These are phyloP conservation scores for Cydia strobilella DNA, from an alignment of 1,140 invertebrate species.

Conservation along the genomic window DNA sequence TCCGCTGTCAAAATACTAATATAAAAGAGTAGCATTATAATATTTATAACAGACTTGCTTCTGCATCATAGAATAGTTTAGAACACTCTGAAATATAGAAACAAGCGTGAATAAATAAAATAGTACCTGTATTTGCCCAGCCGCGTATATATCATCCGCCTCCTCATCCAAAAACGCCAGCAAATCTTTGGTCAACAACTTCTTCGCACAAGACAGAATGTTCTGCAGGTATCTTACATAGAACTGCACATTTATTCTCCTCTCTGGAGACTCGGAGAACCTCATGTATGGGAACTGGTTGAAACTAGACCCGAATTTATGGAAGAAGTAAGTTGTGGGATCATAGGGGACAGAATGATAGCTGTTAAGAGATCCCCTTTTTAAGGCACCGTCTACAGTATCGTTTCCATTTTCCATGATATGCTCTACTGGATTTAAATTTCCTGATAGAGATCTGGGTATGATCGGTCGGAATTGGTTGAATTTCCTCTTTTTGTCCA, in stretches of 20 bases:
- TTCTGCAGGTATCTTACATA: slow-evolving; percentile 88
- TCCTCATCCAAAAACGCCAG: slow-evolving; percentile 91
- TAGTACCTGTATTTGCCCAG: slow-evolving; percentile 81
- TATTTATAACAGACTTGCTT: too few species aligned
- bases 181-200: slow-evolving; percentile 92
- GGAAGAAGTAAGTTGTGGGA: slow-evolving; percentile 92
- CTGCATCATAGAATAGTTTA: too few species aligned
- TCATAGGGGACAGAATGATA: slow-evolving; percentile 87
- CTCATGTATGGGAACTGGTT: slow-evolving; percentile 91
- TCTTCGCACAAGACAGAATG: slow-evolving; percentile 90
- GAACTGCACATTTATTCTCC: slow-evolving; percentile 83
- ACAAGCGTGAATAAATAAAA: neutral
- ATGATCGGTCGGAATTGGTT: slow-evolving; percentile 92
- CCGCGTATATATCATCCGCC: slow-evolving; percentile 87
- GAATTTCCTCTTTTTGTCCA: slow-evolving; percentile 82
- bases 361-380: slow-evolving; percentile 81
- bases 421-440: slow-evolving; percentile 82
- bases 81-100: neutral
- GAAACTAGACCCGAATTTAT: slow-evolving; percentile 95
- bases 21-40: too few species aligned
- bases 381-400: slow-evolving; percentile 75
- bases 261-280: slow-evolving; percentile 85
- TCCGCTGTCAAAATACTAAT: too few species aligned
- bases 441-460: slow-evolving; percentile 93
- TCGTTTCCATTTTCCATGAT: slow-evolving; percentile 67